Conservation (phyloP, 2,888 invertebrate genomes). For the Laothoe populi region DNA sequence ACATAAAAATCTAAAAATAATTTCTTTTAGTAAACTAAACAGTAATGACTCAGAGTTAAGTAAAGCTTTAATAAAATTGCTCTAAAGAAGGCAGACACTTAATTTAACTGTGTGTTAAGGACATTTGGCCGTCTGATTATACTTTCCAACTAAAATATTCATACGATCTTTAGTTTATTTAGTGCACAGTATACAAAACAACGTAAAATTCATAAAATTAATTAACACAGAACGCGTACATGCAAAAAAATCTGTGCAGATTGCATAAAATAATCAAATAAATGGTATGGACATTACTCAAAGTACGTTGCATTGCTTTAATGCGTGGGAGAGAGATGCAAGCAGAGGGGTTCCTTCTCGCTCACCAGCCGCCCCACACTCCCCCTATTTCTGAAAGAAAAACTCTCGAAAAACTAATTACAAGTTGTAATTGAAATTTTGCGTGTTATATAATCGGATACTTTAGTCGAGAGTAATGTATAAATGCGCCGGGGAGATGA, state of each 20-base stretch:
- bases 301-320: constrained; percentile 68
- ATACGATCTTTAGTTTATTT: constrained; percentile 1
- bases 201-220: constrained; percentile 66
- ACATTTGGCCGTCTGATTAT: not conserved
- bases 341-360: constrained; percentile 51
- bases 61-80: no score
- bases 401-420: constrained; percentile 86
- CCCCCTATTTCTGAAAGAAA: constrained; percentile 83
- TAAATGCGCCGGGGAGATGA: constrained; percentile 82
- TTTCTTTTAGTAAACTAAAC: not conserved
- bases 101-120: no score
- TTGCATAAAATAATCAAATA: constrained; percentile 84
- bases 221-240: constrained; percentile 71
- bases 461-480: constrained; percentile 85
- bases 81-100: no score
- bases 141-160: not conserved
- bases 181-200: constrained; percentile 38
- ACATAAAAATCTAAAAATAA: no score
- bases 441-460: constrained; percentile 86
- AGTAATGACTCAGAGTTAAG: no score
- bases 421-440: constrained; percentile 86
- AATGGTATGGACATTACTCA: constrained; percentile 81
- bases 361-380: constrained; percentile 64
- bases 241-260: constrained; percentile 77
- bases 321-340: constrained; percentile 55